phyloP scores from a whole-genome alignment of 2,113 vertebrate genomes.

The Pteruthius melanotis region DNA sequence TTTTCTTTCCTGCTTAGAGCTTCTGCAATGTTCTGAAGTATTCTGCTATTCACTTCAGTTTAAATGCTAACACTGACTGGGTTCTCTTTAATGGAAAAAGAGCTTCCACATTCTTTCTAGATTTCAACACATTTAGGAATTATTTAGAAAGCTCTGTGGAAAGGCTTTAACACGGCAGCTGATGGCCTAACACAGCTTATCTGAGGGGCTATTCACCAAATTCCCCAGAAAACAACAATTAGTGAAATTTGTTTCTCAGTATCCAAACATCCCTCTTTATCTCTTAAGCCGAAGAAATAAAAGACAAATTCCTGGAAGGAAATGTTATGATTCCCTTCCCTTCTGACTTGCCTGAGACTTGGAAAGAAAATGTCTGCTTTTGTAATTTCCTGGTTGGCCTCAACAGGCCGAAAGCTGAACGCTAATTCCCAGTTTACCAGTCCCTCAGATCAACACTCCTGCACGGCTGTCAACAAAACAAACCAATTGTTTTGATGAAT shows the following conservation, averaged over 20 bases:
- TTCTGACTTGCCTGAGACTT: neutral
- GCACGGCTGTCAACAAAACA: neutral
- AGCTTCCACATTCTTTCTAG: neutral
- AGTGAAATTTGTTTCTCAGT: neutral
- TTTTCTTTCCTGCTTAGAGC: neutral
- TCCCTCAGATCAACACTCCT: neutral
- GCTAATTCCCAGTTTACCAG: neutral
- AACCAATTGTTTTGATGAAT: conserved; percentile 15
- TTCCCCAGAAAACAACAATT: neutral
- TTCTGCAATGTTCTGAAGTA: neutral
- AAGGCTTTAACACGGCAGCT: neutral
- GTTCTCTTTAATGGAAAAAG: neutral
- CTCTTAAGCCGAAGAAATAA: neutral
- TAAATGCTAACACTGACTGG: neutral
- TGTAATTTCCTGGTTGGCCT: neutral
- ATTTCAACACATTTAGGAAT: conserved; percentile 13
- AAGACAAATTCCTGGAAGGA: neutral
- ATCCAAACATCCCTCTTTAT: neutral
- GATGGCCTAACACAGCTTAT: neutral
- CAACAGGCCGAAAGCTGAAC: neutral
- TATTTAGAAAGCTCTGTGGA: neutral
- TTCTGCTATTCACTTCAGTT: neutral
- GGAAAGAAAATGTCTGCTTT: neutral
- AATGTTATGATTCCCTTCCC: neutral
- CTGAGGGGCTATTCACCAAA: neutral